Base-by-base conservation (phyloP, 2,888 invertebrate genomes). In the Druceiella hillmani region DNA sequence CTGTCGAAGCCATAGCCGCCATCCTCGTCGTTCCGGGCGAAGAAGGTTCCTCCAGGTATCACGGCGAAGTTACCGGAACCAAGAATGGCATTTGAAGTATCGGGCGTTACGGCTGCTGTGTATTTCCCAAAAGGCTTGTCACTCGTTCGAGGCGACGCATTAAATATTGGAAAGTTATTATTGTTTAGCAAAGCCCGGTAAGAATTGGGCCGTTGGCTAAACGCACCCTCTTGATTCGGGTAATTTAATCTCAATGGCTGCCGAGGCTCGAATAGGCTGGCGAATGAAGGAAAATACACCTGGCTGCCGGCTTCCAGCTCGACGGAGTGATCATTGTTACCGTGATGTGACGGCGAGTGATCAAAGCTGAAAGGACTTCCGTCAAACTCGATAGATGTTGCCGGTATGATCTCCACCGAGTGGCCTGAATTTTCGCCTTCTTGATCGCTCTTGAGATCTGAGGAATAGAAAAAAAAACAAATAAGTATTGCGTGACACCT, bases 1-100 rank as follows among this genome's bases (percentile, higher is more conserved):
- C 75, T 76, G 49, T 71, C 78, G 47, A 75, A 79, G 17, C 74
- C 68, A 28, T 74, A 78, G 41, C 71, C 55, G 2, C 67, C 65
- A 45, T 74, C 66, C 51, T 82, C 80, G 45, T 83, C 83, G 49
- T 81, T 80, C 46, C 80, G 81, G 13, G 82, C 81, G 50, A 87
- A 87, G 64, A 88, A 91, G 3, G 90, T 90, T 3, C 89, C 91
- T 3, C 91, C 91, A 38, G 80, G 76, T 33, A 91, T 83, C 1
- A 91, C 87, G 1, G 88, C 88, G 53, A 90, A 90, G 60, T 89
- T 89, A 1, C 89, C 89, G 1, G 88, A 88, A 4, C 90, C 82
- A 3, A 90, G 63, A 9, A 88, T 70, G 28, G 79, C 76, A 13
- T 79, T 74, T 49, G 77, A 76, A 2, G 60, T 61, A 16, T 75